Conservation (phyloP, 1,140 invertebrate species). For the Nephila pilipes region DNA sequence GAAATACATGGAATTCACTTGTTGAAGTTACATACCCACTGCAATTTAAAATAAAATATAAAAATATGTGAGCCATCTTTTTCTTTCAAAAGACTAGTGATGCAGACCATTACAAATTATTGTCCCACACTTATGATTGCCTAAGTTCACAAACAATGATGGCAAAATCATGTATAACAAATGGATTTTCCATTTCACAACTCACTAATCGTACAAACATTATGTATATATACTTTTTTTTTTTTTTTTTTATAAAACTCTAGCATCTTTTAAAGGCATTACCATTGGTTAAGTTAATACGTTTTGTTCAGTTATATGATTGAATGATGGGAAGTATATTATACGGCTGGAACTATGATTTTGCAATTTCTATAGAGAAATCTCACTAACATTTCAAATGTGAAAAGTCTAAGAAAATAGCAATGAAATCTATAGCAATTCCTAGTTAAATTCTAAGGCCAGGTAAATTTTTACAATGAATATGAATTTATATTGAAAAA, state of each 20-base stretch:
- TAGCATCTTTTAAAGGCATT: slow-evolving; percentile 49
- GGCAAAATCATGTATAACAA: slow-evolving; percentile 5
- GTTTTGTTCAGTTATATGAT: slow-evolving; percentile 63
- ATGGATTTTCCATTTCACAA: neutral
- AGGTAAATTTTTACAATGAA: neutral
- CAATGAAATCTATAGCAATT: neutral
- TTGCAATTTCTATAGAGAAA: neutral
- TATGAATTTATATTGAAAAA: neutral
- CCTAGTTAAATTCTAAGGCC: neutral
- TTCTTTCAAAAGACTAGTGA: neutral
- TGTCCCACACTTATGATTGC: neutral
- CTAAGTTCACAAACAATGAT: neutral
- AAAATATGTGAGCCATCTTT: neutral
- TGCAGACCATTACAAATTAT: slow-evolving; percentile 40
- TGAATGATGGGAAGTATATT: neutral
- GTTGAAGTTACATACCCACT: neutral
- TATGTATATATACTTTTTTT: slow-evolving; percentile 24
- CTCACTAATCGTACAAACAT: slow-evolving; percentile 21
- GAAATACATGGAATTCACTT: neutral
- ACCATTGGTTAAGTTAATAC: slow-evolving; percentile 52
- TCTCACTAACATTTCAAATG: slow-evolving; percentile 24
- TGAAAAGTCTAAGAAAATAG: slow-evolving; percentile 64
- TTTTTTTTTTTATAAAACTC: slow-evolving; percentile 21
- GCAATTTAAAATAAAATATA: slow-evolving; percentile 4
- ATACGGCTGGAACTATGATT: neutral